Conservation (phyloP, 2,888 invertebrate genomes). For the Agrochola litura region DNA sequence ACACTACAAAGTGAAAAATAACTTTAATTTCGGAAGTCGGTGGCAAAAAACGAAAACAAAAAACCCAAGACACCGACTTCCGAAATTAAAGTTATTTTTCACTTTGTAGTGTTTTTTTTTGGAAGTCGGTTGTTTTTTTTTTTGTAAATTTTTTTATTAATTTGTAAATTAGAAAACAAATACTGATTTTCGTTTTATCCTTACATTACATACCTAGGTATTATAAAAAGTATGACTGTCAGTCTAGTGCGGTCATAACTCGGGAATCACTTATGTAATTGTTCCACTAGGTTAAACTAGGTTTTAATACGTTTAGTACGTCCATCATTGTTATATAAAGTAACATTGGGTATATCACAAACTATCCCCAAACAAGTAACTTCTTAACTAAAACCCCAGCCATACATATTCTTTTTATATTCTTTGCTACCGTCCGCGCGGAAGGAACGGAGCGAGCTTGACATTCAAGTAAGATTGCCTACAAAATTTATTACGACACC, state of each 20-base stretch:
- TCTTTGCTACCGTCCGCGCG: constrained; percentile 3
- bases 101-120: too few relatives aligned
- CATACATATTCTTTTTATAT: constrained; percentile 42
- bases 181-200: neutral
- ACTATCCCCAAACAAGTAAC: constrained; percentile 7
- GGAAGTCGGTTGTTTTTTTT: too few relatives aligned
- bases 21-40: too few relatives aligned
- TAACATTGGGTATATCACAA: neutral
- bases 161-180: neutral
- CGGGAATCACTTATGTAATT: neutral
- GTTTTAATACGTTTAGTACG: neutral
- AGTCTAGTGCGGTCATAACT: neutral
- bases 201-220: neutral
- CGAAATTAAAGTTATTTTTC: too few relatives aligned
- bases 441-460: constrained; percentile 15
- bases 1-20: too few relatives aligned
- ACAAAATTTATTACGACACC: constrained; percentile 62
- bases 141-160: too few relatives aligned
- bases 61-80: too few relatives aligned
- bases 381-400: constrained; percentile 19
- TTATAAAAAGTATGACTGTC: neutral
- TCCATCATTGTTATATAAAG: neutral
- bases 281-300: neutral
- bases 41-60: too few relatives aligned
- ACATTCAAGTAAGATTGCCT: constrained; percentile 62